Conservation (phyloP, 2,888 invertebrate genomes). For the Ennomos quercinarius region DNA sequence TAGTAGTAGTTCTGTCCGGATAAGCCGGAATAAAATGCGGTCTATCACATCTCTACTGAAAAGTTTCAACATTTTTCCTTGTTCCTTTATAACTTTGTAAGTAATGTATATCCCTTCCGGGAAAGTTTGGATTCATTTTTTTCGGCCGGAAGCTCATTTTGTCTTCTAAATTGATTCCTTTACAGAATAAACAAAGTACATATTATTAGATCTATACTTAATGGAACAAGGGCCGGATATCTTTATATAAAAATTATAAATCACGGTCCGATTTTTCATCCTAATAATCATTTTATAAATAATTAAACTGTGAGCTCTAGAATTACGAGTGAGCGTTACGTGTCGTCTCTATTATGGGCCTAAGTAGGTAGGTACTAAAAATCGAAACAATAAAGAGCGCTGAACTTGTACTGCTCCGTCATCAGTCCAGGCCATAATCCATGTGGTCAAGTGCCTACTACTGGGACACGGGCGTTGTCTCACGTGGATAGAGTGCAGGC, state of each 20-base stretch:
- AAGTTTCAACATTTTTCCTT: conserved; percentile 7
- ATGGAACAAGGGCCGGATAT: conserved; percentile 3
- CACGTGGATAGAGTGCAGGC: too few relatives aligned
- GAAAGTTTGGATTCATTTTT: conserved; percentile 13
- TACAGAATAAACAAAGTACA: conserved; percentile 14
- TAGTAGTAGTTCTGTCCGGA: neutral
- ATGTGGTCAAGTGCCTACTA: too few relatives aligned
- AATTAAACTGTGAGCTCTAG: too few relatives aligned
- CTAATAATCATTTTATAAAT: too few relatives aligned
- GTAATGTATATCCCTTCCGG: conserved; percentile 2
- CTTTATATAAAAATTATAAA: conserved; percentile 3
- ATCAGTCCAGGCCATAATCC: too few relatives aligned
- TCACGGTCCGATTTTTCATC: too few relatives aligned
- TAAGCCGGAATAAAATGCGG: neutral
- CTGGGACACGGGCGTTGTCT: too few relatives aligned
- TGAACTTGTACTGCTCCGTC: too few relatives aligned
- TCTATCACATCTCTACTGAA: neutral
- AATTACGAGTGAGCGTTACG: too few relatives aligned
- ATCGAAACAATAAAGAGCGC: too few relatives aligned
- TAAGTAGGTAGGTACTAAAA: too few relatives aligned
- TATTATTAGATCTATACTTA: neutral
- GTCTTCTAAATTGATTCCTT: conserved; percentile 24
- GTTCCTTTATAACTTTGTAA: conserved; percentile 5
- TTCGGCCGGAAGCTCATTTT: conserved; percentile 19
- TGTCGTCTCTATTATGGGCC: too few relatives aligned